Percentiles rank a stretch among this genome's conserved stretches.
Evolutionary conservation across 2,888 invertebrate species (phyloP).

Genomic region (Ochlodes sylvanus): DNA sequence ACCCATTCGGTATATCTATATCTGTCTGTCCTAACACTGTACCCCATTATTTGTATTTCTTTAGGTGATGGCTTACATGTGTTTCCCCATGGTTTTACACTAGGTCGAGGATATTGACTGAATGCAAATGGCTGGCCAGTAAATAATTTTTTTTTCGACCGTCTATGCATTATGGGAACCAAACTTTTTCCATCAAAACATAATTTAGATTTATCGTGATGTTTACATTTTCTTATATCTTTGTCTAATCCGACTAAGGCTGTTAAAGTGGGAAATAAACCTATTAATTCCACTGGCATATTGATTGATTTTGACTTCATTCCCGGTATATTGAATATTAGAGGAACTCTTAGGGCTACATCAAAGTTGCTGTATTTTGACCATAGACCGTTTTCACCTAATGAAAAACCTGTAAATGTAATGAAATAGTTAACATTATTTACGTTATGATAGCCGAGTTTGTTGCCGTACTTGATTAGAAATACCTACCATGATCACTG

Average conservation of each 20-base stretch:
- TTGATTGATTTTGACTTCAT: slow-evolving; percentile 59
- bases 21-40: slow-evolving; percentile 89
- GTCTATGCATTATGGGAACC: slow-evolving; percentile 79
- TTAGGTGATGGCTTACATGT: slow-evolving; percentile 91
- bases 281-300: slow-evolving; percentile 89
- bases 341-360: slow-evolving; percentile 91
- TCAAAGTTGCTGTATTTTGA: slow-evolving; percentile 96
- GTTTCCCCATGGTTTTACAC: slow-evolving; percentile 87
- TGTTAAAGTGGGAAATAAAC: slow-evolving; percentile 93
- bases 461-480: too few species aligned
- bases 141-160: slow-evolving; percentile 47
- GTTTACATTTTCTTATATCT: slow-evolving; percentile 78
- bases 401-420: slow-evolving; percentile 90
- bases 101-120: slow-evolving; percentile 94
- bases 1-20: slow-evolving; percentile 95
- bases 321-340: slow-evolving; percentile 89
- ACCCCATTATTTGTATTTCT: slow-evolving; percentile 94
- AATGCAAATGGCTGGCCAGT: slow-evolving; percentile 82
- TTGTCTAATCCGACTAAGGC: slow-evolving; percentile 87
- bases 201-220: slow-evolving; percentile 59
- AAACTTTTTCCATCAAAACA: slow-evolving; percentile 93
- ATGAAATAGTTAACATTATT: background rate
- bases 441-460: too few species aligned
- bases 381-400: slow-evolving; percentile 96
- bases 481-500: slow-evolving; percentile 91